A percentile compares a stretch with the other conserved stretches of the same genome.
These are phyloP conservation scores for Ochropleura leucogaster DNA, from an alignment of 2,888 invertebrate genomes.

Conservation along the genomic window DNA sequence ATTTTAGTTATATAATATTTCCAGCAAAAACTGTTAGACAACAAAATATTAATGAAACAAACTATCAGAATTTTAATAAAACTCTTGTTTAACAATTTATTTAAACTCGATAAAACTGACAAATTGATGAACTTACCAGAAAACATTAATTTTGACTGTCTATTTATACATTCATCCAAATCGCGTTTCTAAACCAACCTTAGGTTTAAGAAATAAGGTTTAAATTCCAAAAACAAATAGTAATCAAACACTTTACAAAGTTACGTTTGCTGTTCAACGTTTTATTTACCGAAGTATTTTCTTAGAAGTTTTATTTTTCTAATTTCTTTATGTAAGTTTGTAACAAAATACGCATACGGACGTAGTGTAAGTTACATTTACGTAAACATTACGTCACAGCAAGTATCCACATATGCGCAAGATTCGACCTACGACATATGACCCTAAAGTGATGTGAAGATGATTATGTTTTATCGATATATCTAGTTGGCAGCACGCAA, in stretches of 20 bases:
- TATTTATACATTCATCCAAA: neutral
- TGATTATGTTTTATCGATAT: constrained; percentile 42
- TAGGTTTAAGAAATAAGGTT: neutral
- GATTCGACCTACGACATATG: constrained; percentile 84
- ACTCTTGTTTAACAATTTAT: constrained; percentile 18
- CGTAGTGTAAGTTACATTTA: constrained; percentile 67
- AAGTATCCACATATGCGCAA: constrained; percentile 78
- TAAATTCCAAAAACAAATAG: neutral
- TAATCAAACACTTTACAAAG: constrained; percentile 17
- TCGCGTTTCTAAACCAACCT: neutral
- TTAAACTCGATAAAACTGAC: constrained; percentile 27
- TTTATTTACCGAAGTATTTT: neutral
- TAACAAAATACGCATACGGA: constrained; percentile 28
- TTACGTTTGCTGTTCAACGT: constrained; percentile 12
- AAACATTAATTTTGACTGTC: constrained; percentile 20
- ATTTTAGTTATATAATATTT: neutral
- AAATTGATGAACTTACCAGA: constrained; percentile 22
- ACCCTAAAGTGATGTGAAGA: constrained; percentile 77
- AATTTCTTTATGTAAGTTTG: constrained; percentile 26
- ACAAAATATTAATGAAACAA: constrained; percentile 10
- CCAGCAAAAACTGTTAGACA: neutral
- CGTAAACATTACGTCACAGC: constrained; percentile 82
- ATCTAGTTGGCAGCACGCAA: constrained; percentile 7
- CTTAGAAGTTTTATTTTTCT: neutral
- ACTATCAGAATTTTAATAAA: constrained; percentile 30